Conservation (phyloP, 1,140 invertebrate species). For the Bombus huntii region DNA sequence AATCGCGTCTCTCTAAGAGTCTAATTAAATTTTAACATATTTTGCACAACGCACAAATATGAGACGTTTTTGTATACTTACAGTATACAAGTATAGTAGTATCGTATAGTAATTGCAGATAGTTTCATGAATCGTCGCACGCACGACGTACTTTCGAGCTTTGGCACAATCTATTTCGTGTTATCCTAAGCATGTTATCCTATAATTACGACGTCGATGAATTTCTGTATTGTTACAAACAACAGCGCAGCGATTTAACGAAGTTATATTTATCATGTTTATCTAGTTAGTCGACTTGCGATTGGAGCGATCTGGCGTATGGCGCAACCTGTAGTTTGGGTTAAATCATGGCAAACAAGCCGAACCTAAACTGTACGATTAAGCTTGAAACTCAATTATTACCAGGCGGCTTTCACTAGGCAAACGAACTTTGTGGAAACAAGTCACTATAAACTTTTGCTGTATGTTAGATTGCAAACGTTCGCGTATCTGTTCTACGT, state of each 20-base stretch:
- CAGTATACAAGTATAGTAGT: too few species aligned
- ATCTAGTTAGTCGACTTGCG: slow-evolving; percentile 16
- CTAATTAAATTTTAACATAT: neutral
- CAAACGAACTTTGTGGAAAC: slow-evolving; percentile 38
- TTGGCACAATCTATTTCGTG: neutral
- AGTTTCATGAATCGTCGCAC: neutral
- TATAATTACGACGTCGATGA: too few species aligned
- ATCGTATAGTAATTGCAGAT: neutral
- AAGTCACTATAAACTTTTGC: slow-evolving; percentile 26
- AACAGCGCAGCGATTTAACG: neutral
- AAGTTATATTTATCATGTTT: slow-evolving; percentile 35
- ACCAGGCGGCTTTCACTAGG: slow-evolving; percentile 31
- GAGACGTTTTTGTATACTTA: neutral
- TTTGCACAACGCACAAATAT: neutral
- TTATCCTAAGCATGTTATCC: neutral
- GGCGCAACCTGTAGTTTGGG: slow-evolving; percentile 30
- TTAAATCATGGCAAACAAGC: slow-evolving; percentile 46
- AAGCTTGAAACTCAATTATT: slow-evolving; percentile 52
- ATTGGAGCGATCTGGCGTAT: neutral
- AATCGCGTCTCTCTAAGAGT: too few species aligned
- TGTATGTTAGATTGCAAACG: neutral
- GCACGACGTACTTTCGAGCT: neutral
- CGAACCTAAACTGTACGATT: slow-evolving; percentile 44
- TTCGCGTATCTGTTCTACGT: slow-evolving; percentile 42
- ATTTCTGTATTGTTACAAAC: slow-evolving; percentile 4